Evolutionary conservation across 2,113 vertebrate genomes (phyloP).

Genomic region (Mandrillus leucophaeus): DNA sequence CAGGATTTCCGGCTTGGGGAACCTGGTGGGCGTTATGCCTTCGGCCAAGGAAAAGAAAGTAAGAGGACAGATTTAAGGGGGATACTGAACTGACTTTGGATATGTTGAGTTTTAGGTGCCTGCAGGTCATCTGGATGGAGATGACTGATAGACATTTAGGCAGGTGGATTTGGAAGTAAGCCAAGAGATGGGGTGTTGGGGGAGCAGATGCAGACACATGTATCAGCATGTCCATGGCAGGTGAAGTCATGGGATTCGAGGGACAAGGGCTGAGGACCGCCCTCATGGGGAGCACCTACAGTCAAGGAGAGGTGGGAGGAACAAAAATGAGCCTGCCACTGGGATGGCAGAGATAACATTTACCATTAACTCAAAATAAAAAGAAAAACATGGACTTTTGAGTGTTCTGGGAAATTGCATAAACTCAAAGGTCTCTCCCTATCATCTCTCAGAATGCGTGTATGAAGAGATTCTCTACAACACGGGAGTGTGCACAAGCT

Average conservation of each 20-base stretch:
- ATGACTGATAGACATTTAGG: background rate
- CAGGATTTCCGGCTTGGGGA: background rate
- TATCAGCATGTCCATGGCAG: accelerated
- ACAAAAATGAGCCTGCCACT: background rate
- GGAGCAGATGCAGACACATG: no score
- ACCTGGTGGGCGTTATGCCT: accelerated
- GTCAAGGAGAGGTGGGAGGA: background rate
- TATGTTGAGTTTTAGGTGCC: background rate
- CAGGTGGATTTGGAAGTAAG: background rate
- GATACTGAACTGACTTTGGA: background rate
- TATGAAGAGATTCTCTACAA: background rate
- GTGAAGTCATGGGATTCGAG: background rate
- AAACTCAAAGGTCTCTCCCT: background rate
- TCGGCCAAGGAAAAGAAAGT: background rate
- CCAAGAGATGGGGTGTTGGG: accelerated
- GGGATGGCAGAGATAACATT: background rate
- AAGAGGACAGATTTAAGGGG: background rate
- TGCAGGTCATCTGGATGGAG: background rate
- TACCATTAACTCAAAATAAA: background rate
- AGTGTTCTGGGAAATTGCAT: background rate
- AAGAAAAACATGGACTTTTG: background rate
- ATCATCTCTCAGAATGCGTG: background rate
- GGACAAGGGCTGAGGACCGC: background rate
- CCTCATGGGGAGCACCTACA: no score
- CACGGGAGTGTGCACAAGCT: accelerated